Evolutionary conservation across 2,888 invertebrate species (phyloP).

Genomic region (Aleiodes testaceus): DNA sequence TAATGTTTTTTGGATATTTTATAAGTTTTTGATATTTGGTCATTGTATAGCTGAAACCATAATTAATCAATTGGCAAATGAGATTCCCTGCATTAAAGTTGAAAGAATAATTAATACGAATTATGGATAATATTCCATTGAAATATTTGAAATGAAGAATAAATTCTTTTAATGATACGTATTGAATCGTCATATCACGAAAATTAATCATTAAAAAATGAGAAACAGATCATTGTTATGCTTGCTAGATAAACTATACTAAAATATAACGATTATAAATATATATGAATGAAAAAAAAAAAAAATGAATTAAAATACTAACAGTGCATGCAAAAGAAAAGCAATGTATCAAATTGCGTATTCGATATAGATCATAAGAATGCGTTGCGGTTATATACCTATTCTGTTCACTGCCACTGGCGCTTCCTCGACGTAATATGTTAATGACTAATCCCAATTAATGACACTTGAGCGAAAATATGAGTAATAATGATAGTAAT

Average conservation of each 20-base stretch:
- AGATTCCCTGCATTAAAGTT: conserved; percentile 46
- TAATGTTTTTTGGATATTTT: conserved; percentile 70
- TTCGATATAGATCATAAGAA: conserved; percentile 62
- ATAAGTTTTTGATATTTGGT: conserved; percentile 71
- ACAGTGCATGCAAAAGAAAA: conserved; percentile 66
- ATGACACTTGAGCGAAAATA: background rate
- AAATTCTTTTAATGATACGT: conserved; percentile 63
- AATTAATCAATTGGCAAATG: conserved; percentile 41
- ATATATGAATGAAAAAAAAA: conserved; percentile 55
- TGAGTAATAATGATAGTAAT: background rate
- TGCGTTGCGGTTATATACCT: conserved; percentile 57
- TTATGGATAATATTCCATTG: conserved; percentile 42
- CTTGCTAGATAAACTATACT: conserved; percentile 62
- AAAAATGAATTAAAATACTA: conserved; percentile 55
- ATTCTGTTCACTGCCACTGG: conserved; percentile 69
- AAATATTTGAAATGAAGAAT: conserved; percentile 49
- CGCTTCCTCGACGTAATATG: conserved; percentile 57
- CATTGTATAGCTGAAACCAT: conserved; percentile 66
- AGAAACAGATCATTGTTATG: conserved; percentile 63
- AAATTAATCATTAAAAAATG: conserved; percentile 58
- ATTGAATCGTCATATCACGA: conserved; percentile 70
- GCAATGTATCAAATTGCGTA: conserved; percentile 71
- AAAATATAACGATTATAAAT: conserved; percentile 55
- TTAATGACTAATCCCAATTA: background rate
- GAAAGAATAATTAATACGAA: conserved; percentile 29